Conservation (phyloP, 2,888 invertebrate genomes). For the Heliconius ethilla region DNA sequence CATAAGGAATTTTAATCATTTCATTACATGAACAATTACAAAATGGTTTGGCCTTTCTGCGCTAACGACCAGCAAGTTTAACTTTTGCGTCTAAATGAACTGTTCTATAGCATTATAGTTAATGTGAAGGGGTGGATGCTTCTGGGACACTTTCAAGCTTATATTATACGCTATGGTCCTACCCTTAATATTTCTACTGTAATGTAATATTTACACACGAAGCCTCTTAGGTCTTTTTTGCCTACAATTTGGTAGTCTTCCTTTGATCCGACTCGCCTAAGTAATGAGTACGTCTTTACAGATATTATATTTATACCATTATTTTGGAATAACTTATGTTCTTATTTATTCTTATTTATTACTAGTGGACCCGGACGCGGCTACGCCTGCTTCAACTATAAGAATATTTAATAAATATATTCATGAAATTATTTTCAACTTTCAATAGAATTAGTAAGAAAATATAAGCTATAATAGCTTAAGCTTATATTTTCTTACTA, state of each 20-base stretch:
- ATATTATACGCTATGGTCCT: not conserved
- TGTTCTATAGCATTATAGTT: constrained; percentile 6
- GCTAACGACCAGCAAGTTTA: constrained; percentile 5
- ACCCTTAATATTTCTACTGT: not conserved
- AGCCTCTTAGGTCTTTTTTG: not conserved
- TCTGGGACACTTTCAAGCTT: not conserved
- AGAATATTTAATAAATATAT: too few species aligned
- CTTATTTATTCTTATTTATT: not conserved
- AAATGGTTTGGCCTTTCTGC: constrained; percentile 12
- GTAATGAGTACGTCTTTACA: constrained; percentile 7
- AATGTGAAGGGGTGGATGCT: not conserved
- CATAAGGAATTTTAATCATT: constrained; percentile 25
- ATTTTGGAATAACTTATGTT: not conserved
- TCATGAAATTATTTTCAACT: too few species aligned
- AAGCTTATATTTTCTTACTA: too few species aligned
- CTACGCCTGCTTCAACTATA: too few species aligned
- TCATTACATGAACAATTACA: constrained; percentile 26
- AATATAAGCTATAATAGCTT: too few species aligned
- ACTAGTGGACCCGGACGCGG: too few species aligned
- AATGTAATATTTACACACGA: constrained; percentile 13
- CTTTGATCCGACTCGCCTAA: constrained; percentile 6
- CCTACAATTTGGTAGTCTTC: not conserved
- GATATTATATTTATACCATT: not conserved
- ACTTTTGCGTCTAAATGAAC: constrained; percentile 9
- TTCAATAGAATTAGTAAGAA: too few species aligned